A percentile compares a stretch with the other conserved stretches of the same genome.
Evolutionary conservation across 2,113 vertebrate species (phyloP).

Genomic region (Stictonetta naevosa): DNA sequence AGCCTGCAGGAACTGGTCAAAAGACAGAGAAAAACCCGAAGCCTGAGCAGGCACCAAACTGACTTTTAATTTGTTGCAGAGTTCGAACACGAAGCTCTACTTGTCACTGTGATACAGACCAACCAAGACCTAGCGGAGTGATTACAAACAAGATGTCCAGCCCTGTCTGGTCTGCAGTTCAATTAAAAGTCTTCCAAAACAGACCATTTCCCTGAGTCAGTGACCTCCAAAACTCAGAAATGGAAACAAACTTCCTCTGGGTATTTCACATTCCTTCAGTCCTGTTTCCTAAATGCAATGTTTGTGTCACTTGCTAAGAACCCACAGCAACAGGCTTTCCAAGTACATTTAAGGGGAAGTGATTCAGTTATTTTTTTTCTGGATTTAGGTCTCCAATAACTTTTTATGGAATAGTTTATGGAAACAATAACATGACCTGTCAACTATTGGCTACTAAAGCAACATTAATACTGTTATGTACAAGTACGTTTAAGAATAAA

Average conservation of each 20-base stretch:
- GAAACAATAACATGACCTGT: not conserved
- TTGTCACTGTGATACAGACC: not conserved
- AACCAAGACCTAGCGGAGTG: not conserved
- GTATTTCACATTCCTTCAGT: conserved; percentile 30
- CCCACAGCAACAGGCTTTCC: not conserved
- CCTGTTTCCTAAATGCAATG: not conserved
- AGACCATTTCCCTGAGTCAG: not conserved
- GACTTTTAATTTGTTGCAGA: not conserved
- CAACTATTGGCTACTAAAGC: not conserved
- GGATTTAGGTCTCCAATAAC: not conserved
- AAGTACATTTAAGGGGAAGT: not conserved
- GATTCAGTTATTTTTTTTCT: conserved; percentile 16
- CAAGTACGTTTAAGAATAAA: not conserved
- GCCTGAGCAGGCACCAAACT: not conserved
- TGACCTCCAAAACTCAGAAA: not conserved
- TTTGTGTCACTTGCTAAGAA: conserved; percentile 16
- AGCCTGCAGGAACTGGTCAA: not conserved
- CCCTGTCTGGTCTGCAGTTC: not conserved
- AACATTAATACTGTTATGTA: not conserved
- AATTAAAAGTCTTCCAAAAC: not conserved
- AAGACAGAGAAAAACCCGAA: not conserved
- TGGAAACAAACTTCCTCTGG: conserved; percentile 26
- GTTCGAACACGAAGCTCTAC: not conserved
- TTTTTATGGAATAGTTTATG: not conserved
- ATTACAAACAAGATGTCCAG: not conserved